A percentile compares a stretch with the other conserved stretches of the same genome.
Conservation (phyloP, 2,888 invertebrate species). For the Mycalesis mineus region DNA sequence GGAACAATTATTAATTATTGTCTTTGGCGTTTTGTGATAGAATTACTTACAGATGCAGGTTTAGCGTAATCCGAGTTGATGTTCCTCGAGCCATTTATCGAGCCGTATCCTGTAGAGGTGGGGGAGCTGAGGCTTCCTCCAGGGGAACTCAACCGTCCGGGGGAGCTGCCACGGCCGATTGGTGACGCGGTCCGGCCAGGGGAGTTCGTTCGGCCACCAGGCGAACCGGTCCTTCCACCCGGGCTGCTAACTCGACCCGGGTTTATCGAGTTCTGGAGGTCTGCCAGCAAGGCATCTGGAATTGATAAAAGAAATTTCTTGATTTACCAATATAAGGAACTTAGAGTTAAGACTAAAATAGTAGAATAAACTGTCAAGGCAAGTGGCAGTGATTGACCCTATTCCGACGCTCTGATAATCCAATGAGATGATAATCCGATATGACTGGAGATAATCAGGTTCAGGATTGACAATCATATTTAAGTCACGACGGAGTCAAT, state of each 20-base stretch:
- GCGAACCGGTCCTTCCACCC: slow-evolving; percentile 55
- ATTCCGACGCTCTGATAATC: too few relatives aligned
- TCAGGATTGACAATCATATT: too few relatives aligned
- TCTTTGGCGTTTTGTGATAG: too few relatives aligned
- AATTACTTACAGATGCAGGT: slow-evolving; percentile 80
- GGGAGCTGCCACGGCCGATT: slow-evolving; percentile 59
- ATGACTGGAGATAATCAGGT: too few relatives aligned
- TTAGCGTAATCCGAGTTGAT: slow-evolving; percentile 70
- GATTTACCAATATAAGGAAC: neutral
- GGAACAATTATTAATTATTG: too few relatives aligned
- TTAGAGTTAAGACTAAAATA: neutral
- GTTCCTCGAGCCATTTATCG: slow-evolving; percentile 83
- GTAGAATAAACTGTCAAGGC: too few relatives aligned
- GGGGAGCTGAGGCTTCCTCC: slow-evolving; percentile 72
- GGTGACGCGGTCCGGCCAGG: slow-evolving; percentile 61
- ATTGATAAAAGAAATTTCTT: slow-evolving; percentile 36
- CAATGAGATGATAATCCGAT: too few relatives aligned
- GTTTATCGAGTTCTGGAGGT: slow-evolving; percentile 94
- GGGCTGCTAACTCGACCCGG: slow-evolving; percentile 78
- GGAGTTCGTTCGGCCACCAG: slow-evolving; percentile 75
- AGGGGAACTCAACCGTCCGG: slow-evolving; percentile 74
- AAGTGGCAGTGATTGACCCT: too few relatives aligned
- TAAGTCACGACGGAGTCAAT: too few relatives aligned
- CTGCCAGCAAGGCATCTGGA: slow-evolving; percentile 96
- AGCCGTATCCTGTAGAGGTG: slow-evolving; percentile 85